A percentile compares a stretch with the other conserved stretches of the same genome.
phyloP scores from a whole-genome alignment of 2,888 invertebrate genomes.

The Sympetrum striolatum region DNA sequence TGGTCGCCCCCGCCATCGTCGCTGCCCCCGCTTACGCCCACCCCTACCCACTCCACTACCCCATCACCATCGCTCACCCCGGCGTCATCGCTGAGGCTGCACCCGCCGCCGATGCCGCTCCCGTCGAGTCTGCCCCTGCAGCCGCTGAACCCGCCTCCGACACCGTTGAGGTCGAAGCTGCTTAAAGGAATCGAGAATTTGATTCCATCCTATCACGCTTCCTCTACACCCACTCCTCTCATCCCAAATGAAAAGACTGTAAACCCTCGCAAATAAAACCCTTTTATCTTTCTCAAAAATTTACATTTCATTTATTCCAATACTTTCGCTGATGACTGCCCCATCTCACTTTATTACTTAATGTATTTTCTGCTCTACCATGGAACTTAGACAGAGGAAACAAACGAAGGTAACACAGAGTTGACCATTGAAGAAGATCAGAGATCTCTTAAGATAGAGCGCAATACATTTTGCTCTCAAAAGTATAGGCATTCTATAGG shows the following conservation, averaged over 20 bases:
- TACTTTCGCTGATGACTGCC: no score
- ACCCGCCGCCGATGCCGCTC: slow-evolving; percentile 33
- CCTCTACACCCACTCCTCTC: background rate
- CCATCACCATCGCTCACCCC: slow-evolving; percentile 49
- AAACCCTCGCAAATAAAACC: slow-evolving; percentile 33
- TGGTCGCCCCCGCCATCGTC: slow-evolving; percentile 45
- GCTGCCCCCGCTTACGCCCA: slow-evolving; percentile 43
- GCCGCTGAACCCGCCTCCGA: slow-evolving; percentile 44
- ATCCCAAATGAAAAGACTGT: slow-evolving; percentile 14
- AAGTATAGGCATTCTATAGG: no score
- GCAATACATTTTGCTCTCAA: no score
- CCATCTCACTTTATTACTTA: no score
- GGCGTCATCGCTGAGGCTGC: background rate
- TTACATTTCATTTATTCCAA: background rate
- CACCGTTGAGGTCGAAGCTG: slow-evolving; percentile 46
- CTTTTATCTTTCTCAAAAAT: background rate
- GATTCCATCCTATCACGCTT: background rate
- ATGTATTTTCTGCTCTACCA: no score
- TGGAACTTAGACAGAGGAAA: no score
- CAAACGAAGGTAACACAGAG: no score
- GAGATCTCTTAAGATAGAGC: no score
- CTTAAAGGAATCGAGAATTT: background rate
- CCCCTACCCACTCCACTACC: background rate
- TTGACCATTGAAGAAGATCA: no score
- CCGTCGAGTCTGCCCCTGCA: slow-evolving; percentile 45